Evolutionary conservation across 1,140 invertebrate genomes (phyloP).

Genomic region (Papilio polytes): DNA sequence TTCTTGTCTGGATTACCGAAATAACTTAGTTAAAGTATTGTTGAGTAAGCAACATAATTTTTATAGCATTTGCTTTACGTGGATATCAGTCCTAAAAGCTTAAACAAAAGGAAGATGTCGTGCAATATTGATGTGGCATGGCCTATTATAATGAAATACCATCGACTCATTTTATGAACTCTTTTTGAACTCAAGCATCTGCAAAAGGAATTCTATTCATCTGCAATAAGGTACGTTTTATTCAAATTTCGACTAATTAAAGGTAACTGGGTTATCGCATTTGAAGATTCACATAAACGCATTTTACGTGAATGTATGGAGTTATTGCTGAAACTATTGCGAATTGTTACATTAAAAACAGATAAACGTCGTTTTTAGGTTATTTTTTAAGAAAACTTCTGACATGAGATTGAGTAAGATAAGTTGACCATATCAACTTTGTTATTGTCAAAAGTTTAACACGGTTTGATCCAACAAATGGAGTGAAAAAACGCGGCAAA

Average conservation of each 20-base stretch:
- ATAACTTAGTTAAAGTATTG: too few species aligned
- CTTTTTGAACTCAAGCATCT: background rate
- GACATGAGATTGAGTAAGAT: background rate
- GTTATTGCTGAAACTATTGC: constrained; percentile 21
- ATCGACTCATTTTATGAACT: constrained; percentile 29
- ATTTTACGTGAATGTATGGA: constrained; percentile 30
- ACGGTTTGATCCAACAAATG: background rate
- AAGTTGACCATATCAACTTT: background rate
- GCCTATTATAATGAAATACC: constrained; percentile 37
- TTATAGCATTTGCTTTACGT: constrained; percentile 5
- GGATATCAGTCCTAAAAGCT: background rate
- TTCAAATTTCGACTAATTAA: constrained; percentile 3
- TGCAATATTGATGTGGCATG: constrained; percentile 37
- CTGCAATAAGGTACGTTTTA: constrained; percentile 4
- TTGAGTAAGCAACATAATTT: too few species aligned
- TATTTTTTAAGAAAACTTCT: background rate
- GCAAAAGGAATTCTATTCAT: background rate
- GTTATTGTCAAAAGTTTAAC: background rate
- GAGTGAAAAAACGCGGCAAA: background rate
- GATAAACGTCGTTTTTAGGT: background rate
- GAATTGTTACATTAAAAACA: constrained; percentile 19
- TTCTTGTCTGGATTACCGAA: too few species aligned
- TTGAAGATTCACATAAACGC: constrained; percentile 15
- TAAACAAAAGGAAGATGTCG: constrained; percentile 32
- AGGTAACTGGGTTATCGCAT: constrained; percentile 36